phyloP scores from a whole-genome alignment of 2,888 invertebrate species.

The Tetranychus piercei region DNA sequence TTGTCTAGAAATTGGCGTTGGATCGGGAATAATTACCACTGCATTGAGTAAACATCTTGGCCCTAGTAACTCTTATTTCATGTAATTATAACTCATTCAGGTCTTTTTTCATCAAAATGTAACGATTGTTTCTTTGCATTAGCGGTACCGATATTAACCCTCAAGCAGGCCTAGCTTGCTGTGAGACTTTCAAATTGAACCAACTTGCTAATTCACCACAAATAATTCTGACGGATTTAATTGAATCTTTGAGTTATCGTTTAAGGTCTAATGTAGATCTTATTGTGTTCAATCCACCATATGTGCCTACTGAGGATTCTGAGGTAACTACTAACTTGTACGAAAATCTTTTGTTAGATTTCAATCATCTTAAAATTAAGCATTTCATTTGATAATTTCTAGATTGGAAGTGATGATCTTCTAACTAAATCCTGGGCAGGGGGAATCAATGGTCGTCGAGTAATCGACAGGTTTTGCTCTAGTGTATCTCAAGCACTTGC shows the following conservation, averaged over 20 bases:
- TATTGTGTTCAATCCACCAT: slow-evolving; percentile 90
- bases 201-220: slow-evolving; percentile 31
- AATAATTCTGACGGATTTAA: slow-evolving; percentile 31
- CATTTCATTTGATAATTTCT: neutral
- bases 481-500: slow-evolving; percentile 51
- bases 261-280: slow-evolving; percentile 54
- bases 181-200: slow-evolving; percentile 50
- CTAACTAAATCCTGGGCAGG: slow-evolving; percentile 36
- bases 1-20: slow-evolving; percentile 74
- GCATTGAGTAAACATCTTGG: slow-evolving; percentile 46
- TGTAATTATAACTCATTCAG: neutral
- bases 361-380: no score
- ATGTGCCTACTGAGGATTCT: slow-evolving; percentile 64
- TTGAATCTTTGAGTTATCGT: slow-evolving; percentile 40
- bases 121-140: neutral
- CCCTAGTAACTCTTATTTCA: neutral
- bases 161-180: slow-evolving; percentile 53
- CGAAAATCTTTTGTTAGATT: neutral
- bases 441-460: slow-evolving; percentile 41
- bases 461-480: slow-evolving; percentile 47
- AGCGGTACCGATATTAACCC: slow-evolving; percentile 62
- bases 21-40: slow-evolving; percentile 75
- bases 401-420: neutral
- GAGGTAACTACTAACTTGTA: slow-evolving; percentile 41
- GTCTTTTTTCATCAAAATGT: neutral